Base-by-base conservation (phyloP, 2,888 invertebrate genomes). In the Drosophila austrosaltans region DNA sequence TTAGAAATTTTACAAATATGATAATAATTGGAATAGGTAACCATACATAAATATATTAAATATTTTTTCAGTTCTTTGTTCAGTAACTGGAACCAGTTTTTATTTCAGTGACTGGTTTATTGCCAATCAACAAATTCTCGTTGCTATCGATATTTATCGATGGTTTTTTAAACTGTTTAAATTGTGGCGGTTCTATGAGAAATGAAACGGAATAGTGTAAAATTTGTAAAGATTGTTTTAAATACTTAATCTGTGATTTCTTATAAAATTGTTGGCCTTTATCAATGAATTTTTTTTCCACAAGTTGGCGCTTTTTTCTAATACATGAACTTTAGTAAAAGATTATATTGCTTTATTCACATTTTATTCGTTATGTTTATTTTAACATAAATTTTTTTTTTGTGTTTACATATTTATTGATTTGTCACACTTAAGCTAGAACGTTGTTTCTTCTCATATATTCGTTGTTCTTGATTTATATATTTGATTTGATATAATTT, bases 321-420 rank as follows among this genome's bases (percentile, higher is more conserved):
- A 30, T 30, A 3, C 5, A 6, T 30, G 30, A 5, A 5, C 4
- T 0, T 8, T 5, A 12, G 5, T 20, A 30, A 60, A 69, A 48
- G 2, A 53, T 48, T 56, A 64, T 64, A 16, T 25, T 53, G 44
- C 16, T 72, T 72, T 85, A 75, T 85, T 82, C 0, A 85, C 44
- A 54, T 80, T 80, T 59, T 72, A 73, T 75, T 78, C 83, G 62
- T 62, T 73, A 70, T 76, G 75, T 79, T 72, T 79, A 79, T 12
- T 48, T 48, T 70, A 83, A 75, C 66, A 66, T 69, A 82, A 72
- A 71, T 61, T 69, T 32, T 32, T 7, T 36, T 36, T 36, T 36
- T 77, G 66, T 66, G 66, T 74, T 74, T 72, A 81, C 63, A 81
- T 76, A 68, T 48, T 68, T 66, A 64, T 71, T 69, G 63, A 40